Conservation (phyloP, 2,888 invertebrate genomes). For the Nephrotoma flavescens region DNA sequence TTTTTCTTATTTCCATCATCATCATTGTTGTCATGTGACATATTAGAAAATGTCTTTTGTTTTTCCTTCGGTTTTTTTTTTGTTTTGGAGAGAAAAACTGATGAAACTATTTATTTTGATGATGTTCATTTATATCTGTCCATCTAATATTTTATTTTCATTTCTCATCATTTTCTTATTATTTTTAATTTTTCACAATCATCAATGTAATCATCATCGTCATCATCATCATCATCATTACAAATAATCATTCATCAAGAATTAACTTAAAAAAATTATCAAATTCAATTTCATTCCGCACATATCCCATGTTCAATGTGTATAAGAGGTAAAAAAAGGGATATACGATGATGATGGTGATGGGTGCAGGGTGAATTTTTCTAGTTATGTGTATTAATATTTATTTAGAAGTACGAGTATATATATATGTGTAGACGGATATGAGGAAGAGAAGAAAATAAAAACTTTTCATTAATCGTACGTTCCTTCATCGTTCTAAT, state of each 20-base stretch:
- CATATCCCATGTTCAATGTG: background rate
- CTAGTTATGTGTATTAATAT: background rate
- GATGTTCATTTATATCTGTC: constrained; percentile 7
- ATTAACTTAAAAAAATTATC: background rate
- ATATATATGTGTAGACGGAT: background rate
- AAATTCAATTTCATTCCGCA: background rate
- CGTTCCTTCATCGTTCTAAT: background rate
- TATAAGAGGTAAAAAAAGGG: background rate
- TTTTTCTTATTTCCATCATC: constrained; percentile 1
- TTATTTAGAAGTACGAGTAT: background rate
- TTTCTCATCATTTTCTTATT: background rate
- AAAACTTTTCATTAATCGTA: background rate
- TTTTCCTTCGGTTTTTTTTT: background rate
- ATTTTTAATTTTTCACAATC: background rate
- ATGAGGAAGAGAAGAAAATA: background rate
- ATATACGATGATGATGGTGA: background rate
- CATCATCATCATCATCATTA: background rate
- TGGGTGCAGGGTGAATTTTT: background rate
- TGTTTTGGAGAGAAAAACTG: background rate
- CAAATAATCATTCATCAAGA: background rate
- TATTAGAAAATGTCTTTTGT: constrained; percentile 1
- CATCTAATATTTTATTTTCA: background rate
- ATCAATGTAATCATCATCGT: constrained; percentile 1
- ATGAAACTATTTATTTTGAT: constrained; percentile 7
- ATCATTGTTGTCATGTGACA: constrained; percentile 4